phyloP scores from a whole-genome alignment of 2,113 vertebrate genomes.

The Rallus limicola region DNA sequence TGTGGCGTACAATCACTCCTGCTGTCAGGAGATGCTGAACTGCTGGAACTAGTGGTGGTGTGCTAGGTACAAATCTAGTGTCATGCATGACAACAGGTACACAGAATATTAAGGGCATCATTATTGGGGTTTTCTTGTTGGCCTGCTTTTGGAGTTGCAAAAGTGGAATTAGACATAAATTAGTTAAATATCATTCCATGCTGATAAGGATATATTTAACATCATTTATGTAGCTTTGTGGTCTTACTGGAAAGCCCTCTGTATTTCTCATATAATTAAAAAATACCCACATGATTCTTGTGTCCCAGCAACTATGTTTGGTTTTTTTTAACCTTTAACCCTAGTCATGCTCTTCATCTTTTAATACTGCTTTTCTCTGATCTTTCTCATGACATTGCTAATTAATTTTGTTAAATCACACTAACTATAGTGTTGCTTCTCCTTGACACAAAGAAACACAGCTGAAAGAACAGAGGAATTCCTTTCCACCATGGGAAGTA shows the following conservation, averaged over 20 bases:
- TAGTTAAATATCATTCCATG: background rate
- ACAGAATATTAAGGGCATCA: background rate
- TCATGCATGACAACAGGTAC: background rate
- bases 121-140: background rate
- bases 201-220: background rate
- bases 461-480: background rate
- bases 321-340: background rate
- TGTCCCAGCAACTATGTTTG: background rate
- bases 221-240: background rate
- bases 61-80: background rate
- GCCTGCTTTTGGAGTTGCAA: background rate
- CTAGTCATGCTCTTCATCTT: background rate
- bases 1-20: too few species aligned
- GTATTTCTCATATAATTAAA: constrained; percentile 32
- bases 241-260: background rate
- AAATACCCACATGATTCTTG: background rate
- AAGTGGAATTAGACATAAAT: background rate
- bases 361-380: background rate
- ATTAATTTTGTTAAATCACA: background rate
- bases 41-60: background rate
- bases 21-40: background rate
- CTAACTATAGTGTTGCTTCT: background rate
- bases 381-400: background rate
- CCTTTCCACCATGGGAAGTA: background rate
- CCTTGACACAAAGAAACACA: background rate